Evolutionary conservation across 2,888 invertebrate genomes (phyloP).

Genomic region (Crematogaster levior): DNA sequence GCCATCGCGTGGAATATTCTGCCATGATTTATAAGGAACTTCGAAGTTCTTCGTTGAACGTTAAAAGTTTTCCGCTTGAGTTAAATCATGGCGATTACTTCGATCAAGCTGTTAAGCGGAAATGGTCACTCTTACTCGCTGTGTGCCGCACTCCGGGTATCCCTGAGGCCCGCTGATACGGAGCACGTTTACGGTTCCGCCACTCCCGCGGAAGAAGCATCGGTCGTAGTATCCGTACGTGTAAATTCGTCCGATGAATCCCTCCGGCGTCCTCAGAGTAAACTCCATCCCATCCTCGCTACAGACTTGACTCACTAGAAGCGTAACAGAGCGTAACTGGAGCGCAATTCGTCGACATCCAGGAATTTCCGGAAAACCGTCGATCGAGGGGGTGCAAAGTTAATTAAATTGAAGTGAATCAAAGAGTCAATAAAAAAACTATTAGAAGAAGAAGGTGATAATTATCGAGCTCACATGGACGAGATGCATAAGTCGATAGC

Average conservation of each 20-base stretch:
- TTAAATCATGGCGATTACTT: constrained; percentile 32
- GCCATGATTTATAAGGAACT: not conserved
- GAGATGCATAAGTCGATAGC: not conserved
- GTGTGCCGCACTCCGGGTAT: constrained; percentile 97
- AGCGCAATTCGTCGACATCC: not conserved
- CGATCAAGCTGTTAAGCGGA: constrained; percentile 61
- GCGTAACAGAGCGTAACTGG: constrained; percentile 29
- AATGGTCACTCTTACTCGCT: constrained; percentile 87
- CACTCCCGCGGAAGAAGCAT: constrained; percentile 96
- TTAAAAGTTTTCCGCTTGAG: not conserved
- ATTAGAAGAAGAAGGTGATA: not conserved
- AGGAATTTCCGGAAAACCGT: not conserved
- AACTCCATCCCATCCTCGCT: constrained; percentile 98
- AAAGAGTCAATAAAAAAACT: not conserved
- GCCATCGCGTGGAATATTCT: not conserved
- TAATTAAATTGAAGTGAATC: constrained; percentile 9
- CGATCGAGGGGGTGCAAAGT: not conserved
- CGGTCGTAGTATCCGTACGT: constrained; percentile 96
- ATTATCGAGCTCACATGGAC: not conserved
- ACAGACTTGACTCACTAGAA: constrained; percentile 94
- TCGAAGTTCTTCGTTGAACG: not conserved
- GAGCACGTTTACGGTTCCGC: constrained; percentile 93
- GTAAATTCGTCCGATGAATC: constrained; percentile 95
- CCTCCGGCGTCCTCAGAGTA: constrained; percentile 94
- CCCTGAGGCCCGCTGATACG: constrained; percentile 96